These are phyloP conservation scores for Himalopsyche japonica DNA, from an alignment of 2,888 invertebrate species.

Conservation along the genomic window DNA sequence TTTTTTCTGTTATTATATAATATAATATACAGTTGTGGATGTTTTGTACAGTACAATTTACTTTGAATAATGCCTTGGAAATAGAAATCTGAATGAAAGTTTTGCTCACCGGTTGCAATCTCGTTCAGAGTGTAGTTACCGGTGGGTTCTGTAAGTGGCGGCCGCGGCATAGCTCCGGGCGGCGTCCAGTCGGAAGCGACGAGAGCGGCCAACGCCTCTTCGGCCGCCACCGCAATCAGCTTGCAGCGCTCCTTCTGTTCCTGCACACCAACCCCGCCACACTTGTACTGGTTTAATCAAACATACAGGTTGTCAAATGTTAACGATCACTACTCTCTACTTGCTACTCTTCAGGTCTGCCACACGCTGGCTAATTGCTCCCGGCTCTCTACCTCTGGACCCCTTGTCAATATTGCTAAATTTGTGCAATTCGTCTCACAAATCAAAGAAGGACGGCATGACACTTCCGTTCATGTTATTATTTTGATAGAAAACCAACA, in stretches of 20 bases:
- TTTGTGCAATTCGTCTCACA: not conserved
- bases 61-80: not conserved
- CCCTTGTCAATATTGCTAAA: not conserved
- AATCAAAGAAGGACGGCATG: no score
- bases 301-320: not conserved
- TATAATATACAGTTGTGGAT: no score
- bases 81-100: not conserved
- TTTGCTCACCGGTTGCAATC: conserved; percentile 51
- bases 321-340: not conserved
- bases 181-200: conserved; percentile 44
- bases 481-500: no score
- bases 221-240: conserved; percentile 49
- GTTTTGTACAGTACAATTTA: no score
- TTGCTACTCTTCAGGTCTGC: not conserved
- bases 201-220: conserved; percentile 53
- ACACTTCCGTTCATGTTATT: no score
- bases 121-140: conserved; percentile 60
- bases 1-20: no score
- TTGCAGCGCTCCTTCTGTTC: conserved; percentile 54
- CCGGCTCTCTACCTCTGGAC: not conserved
- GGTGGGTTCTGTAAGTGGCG: conserved; percentile 43
- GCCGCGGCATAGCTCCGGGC: conserved; percentile 20
- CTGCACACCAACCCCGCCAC: conserved; percentile 43
- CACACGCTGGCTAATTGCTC: not conserved
- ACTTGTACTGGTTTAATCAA: conserved; percentile 42